Conservation (phyloP, 2,113 vertebrate species). For the Lagopus leucura region DNA sequence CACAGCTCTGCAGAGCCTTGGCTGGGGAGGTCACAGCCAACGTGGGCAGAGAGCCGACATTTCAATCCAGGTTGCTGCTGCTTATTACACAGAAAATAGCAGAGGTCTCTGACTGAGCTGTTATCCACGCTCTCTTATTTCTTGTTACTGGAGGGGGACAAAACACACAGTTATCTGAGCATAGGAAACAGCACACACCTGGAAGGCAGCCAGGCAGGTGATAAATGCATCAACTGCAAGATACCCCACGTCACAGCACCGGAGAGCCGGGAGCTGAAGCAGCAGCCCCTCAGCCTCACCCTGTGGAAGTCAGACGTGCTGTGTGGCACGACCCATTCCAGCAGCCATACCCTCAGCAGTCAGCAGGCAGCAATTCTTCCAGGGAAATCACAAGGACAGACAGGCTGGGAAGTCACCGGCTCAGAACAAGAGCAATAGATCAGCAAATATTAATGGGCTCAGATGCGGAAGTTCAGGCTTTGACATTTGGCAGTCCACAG, state of each 20-base stretch:
- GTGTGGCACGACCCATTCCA: fast-evolving
- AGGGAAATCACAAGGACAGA: background rate
- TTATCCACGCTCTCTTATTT: background rate
- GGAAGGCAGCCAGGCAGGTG: conserved; percentile 20
- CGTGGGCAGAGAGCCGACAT: background rate
- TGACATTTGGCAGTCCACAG: background rate
- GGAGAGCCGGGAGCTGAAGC: fast-evolving
- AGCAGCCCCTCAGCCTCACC: fast-evolving
- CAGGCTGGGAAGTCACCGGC: background rate
- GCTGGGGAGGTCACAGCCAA: background rate
- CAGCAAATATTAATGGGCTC: background rate
- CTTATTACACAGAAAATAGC: background rate
- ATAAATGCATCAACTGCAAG: background rate
- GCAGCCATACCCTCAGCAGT: fast-evolving
- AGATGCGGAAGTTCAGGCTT: background rate
- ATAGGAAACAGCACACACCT: background rate
- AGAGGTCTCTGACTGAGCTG: background rate
- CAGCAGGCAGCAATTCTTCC: background rate
- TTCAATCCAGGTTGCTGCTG: background rate
- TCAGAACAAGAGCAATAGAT: background rate
- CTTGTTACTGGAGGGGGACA: background rate
- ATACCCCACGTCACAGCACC: background rate
- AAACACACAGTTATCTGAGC: fast-evolving
- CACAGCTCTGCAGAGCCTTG: background rate
- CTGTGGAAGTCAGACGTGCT: fast-evolving